Evolutionary conservation across 2,797 vertebrate species (phyloP), one percentile per base, ranked within the genome.

Genomic region (Botia kubotai): DNA sequence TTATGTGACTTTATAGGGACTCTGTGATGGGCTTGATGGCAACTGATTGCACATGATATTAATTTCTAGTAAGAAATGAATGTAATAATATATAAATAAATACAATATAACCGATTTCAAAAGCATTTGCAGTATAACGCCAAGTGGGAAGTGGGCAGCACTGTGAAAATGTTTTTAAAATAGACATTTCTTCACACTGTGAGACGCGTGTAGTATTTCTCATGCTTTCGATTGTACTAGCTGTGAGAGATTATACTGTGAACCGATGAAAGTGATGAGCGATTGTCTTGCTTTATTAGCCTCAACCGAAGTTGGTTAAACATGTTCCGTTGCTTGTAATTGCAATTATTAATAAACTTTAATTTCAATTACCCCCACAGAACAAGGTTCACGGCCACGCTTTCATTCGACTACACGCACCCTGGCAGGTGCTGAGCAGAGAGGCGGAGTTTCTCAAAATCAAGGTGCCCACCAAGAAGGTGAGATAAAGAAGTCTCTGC

Each of bases 401-500:
- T 87, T 99, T 98, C 89, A 95, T 98, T 66, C 95, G 98, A 58
- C 93, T 99, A 75, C 98, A 99, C 0, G 98, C 97, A 0, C 96
- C 98, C 0, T 99, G 98, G 98, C 95, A 95, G 5, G 97, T 98
- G 4, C 93, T 99, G 84, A 96, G 96, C 90, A 93, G 98, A 88
- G 98, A 99, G 91, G 98, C 97, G 0, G 98, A 99, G 89, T 95
- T 99, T 83, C 95, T 99, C 82, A 99, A 98, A 93, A 97, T 99
- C 85, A 99, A 98, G 94, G 96, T 99, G 88, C 97, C 97, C 77
- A 99, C 97, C 33, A 99, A 97, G 92, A 97, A 96, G 94, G 98
- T 98, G 91, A 89, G 90, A 26, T 68, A 62, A 11, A 77, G 58
- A 33, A 62, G 68, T 48, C 19, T 7, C 48, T 3, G 48, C 8